Percentiles rank a stretch among this genome's conserved stretches.
phyloP scores from a whole-genome alignment of 2,113 vertebrate genomes.

The Phalacrocorax pelagicus region DNA sequence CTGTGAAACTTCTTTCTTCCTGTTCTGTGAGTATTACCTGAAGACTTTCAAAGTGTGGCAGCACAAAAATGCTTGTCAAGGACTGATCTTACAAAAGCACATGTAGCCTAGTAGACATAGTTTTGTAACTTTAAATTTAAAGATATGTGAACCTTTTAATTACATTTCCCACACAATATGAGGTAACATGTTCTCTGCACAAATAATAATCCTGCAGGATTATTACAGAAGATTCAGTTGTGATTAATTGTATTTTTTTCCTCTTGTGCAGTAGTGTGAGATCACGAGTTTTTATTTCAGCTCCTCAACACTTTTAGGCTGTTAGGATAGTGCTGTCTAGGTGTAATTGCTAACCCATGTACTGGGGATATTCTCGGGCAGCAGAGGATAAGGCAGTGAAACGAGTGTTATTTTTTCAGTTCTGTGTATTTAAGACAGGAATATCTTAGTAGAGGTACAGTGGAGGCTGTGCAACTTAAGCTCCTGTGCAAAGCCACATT shows the following conservation, averaged over 20 bases:
- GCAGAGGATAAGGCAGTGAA: neutral
- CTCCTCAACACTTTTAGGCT: neutral
- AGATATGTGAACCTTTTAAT: neutral
- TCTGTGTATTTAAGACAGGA: neutral
- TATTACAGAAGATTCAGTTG: neutral
- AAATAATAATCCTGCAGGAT: neutral
- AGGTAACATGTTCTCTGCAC: neutral
- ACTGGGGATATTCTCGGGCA: neutral
- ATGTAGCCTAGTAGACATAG: neutral
- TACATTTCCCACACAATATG: neutral
- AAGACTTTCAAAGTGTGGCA: neutral
- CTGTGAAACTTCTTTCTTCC: slow-evolving; percentile 88
- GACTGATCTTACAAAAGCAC: neutral
- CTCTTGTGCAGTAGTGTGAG: neutral
- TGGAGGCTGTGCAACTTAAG: neutral
- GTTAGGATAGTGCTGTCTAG: neutral
- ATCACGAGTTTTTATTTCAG: neutral
- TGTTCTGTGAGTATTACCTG: slow-evolving; percentile 82
- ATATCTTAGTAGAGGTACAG: neutral
- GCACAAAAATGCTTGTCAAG: neutral
- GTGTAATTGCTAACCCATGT: neutral
- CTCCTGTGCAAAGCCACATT: neutral
- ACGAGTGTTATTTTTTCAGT: neutral
- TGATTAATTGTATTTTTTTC: neutral
- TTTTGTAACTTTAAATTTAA: slow-evolving; percentile 1